These are phyloP conservation scores for Chironomus tentans DNA, from an alignment of 2,888 invertebrate species.

Conservation along the genomic window DNA sequence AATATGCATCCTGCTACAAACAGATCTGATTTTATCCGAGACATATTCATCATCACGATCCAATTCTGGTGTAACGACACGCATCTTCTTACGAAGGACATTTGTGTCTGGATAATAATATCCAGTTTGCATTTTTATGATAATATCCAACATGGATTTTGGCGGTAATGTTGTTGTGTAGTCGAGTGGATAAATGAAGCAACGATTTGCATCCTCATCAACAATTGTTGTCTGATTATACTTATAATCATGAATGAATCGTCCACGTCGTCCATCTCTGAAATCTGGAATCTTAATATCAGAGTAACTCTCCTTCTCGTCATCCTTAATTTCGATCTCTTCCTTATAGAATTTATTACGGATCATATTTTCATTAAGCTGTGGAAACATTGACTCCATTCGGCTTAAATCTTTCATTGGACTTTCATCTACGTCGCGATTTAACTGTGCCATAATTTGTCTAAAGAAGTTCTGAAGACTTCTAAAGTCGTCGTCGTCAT, in stretches of 20 bases:
- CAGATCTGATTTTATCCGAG: conserved; percentile 60
- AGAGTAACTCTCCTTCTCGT: conserved; percentile 60
- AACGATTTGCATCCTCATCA: conserved; percentile 62
- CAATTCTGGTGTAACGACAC: conserved; percentile 61
- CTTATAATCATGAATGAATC: conserved; percentile 89
- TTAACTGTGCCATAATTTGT: not conserved
- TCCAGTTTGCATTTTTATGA: conserved; percentile 67
- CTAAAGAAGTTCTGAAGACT: not conserved
- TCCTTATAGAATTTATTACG: conserved; percentile 56
- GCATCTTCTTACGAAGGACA: conserved; percentile 65
- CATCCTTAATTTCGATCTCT: conserved; percentile 66
- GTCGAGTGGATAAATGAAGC: conserved; percentile 87
- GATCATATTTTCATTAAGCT: not conserved
- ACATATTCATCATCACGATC: conserved; percentile 49
- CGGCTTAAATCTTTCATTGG: conserved; percentile 3
- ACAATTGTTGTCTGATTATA: conserved; percentile 66
- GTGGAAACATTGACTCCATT: not conserved
- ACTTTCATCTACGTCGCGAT: not conserved
- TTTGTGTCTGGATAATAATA: conserved; percentile 76
- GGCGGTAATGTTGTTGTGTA: conserved; percentile 68
- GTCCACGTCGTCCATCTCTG: conserved; percentile 67
- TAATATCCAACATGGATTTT: conserved; percentile 65
- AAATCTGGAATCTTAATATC: conserved; percentile 81
- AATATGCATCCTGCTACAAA: conserved; percentile 60
- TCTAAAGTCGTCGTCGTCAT: not conserved